A percentile compares a stretch with the other conserved stretches of the same genome.
Conservation (phyloP, 1,140 invertebrate genomes). For the Drosophila fuyamai region DNA sequence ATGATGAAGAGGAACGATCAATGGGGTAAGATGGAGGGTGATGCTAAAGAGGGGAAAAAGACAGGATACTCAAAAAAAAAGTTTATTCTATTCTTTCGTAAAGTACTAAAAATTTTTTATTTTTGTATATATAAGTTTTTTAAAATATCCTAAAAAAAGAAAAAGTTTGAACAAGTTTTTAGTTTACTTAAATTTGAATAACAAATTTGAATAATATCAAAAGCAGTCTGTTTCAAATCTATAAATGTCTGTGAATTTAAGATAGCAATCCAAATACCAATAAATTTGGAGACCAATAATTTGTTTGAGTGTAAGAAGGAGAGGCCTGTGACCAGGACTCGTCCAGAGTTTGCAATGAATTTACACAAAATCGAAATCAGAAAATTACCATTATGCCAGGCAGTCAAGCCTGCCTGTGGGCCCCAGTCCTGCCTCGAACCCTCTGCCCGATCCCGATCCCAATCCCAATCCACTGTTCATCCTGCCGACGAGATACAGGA, state of each 20-base stretch:
- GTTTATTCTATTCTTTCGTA: no score
- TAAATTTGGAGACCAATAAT: no score
- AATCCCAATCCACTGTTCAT: constrained; percentile 12
- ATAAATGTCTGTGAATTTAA: no score
- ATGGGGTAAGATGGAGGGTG: constrained; percentile 14
- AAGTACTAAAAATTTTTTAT: no score
- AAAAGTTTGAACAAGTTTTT: no score
- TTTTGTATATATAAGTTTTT: no score
- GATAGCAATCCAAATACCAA: no score
- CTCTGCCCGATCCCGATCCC: not conserved
- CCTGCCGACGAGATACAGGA: constrained; percentile 14
- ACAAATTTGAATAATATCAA: no score
- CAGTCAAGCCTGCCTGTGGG: constrained; percentile 53
- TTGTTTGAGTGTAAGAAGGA: constrained; percentile 13
- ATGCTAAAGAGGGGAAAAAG: constrained; percentile 9
- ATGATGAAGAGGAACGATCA: constrained; percentile 37
- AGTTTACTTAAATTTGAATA: no score
- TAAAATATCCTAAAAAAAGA: no score
- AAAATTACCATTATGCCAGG: constrained; percentile 79
- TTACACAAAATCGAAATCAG: constrained; percentile 83
- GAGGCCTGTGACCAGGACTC: constrained; percentile 24
- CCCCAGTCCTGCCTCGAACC: not conserved
- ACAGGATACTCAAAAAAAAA: constrained; percentile 23
- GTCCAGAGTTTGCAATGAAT: constrained; percentile 69
- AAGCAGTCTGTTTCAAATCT: no score